phyloP scores from a whole-genome alignment of 92 coral and sea anemone genomes.

The Ricordea florida region DNA sequence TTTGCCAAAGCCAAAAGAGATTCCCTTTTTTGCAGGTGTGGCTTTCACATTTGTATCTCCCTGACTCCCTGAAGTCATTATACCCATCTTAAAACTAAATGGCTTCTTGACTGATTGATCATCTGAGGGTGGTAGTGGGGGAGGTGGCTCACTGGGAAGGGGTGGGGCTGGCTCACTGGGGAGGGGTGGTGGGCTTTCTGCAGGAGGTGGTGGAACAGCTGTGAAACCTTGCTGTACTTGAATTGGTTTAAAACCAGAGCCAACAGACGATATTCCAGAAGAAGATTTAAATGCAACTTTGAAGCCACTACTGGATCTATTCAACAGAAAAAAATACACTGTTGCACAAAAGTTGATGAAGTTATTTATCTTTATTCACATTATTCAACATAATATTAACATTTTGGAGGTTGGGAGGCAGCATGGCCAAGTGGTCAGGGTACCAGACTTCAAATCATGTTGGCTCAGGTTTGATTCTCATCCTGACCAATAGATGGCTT shows the following conservation, averaged over 20 bases:
- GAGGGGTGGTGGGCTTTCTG: conserved; percentile 55
- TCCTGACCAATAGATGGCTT: too few species aligned
- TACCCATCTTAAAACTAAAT: conserved; percentile 74
- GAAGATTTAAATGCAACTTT: conserved; percentile 29
- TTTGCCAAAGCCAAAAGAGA: conserved; percentile 77
- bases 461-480: too few species aligned
- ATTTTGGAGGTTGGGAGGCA: too few species aligned
- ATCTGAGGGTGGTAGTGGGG: conserved; percentile 70
- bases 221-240: conserved; percentile 39
- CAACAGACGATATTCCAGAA: conserved; percentile 18
- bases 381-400: too few species aligned
- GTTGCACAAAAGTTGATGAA: background rate
- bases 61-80: background rate
- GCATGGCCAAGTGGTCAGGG: too few species aligned
- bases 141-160: conserved; percentile 76
- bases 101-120: conserved; percentile 54
- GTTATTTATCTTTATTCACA: too few species aligned
- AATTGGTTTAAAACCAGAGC: conserved; percentile 75
- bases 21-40: conserved; percentile 32
- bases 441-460: too few species aligned
- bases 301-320: conserved; percentile 10
- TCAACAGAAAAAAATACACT: background rate
- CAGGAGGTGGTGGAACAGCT: conserved; percentile 70
- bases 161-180: conserved; percentile 79
- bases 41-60: conserved; percentile 16